These are phyloP conservation scores for Oplegnathus fasciatus DNA, from an alignment of 2,113 vertebrate genomes.

Conservation along the genomic window DNA sequence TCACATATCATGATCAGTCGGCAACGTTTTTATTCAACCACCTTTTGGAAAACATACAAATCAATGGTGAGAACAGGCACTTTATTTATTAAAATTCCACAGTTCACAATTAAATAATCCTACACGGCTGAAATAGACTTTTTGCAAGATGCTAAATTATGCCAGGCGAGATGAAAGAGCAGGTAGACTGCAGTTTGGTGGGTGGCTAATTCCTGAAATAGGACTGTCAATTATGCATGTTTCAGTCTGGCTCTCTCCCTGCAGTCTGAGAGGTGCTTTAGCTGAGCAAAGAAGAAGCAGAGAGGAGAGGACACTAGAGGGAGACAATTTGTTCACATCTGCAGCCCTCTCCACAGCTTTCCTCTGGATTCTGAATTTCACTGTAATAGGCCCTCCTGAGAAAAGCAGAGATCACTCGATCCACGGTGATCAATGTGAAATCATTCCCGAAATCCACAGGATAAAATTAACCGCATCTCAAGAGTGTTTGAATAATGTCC, in stretches of 20 bases:
- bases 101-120: conserved; percentile 27
- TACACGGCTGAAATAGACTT: conserved; percentile 25
- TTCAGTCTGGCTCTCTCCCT: conserved; percentile 65
- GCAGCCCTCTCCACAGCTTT: conserved; percentile 55
- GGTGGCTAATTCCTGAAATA: conserved; percentile 82
- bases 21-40: conserved; percentile 48
- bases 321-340: conserved; percentile 82
- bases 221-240: conserved; percentile 82
- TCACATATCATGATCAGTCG: conserved; percentile 59
- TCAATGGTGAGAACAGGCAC: conserved; percentile 38
- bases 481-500: conserved; percentile 30
- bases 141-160: conserved; percentile 42
- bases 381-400: conserved; percentile 65
- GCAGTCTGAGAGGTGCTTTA: conserved; percentile 60
- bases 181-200: conserved; percentile 69
- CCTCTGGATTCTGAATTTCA: conserved; percentile 37
- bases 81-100: conserved; percentile 53
- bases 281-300: conserved; percentile 36
- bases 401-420: conserved; percentile 51
- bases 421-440: conserved; percentile 65
- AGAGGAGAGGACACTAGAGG: conserved; percentile 79
- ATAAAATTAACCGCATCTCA: conserved; percentile 48
- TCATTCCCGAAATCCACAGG: conserved; percentile 54
- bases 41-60: conserved; percentile 52
- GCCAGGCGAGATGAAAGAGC: conserved; percentile 65